These are phyloP conservation scores for Muntiacus muntjak DNA, from an alignment of 2,113 vertebrate species.

Conservation along the genomic window DNA sequence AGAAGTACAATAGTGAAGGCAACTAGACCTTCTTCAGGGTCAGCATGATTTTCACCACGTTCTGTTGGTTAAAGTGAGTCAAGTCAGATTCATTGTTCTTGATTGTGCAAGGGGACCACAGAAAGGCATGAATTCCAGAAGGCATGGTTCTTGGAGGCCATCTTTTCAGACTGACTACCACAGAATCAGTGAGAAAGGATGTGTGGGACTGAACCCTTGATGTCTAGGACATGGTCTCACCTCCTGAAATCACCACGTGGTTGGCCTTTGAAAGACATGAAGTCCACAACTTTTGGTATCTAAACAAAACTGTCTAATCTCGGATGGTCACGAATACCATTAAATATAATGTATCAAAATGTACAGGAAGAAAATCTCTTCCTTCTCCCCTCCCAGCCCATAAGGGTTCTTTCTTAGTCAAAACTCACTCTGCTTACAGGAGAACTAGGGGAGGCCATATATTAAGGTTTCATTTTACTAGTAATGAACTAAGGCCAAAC, in stretches of 20 bases:
- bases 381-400: background rate
- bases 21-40: background rate
- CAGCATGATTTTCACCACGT: background rate
- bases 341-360: background rate
- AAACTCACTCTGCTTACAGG: background rate
- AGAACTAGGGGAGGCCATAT: background rate
- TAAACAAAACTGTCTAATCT: background rate
- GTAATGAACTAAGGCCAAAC: background rate
- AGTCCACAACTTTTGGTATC: background rate
- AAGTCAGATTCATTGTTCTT: background rate
- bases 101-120: background rate
- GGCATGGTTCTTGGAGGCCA: background rate
- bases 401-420: constrained; percentile 4
- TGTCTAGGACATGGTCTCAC: background rate
- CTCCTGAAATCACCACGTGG: background rate
- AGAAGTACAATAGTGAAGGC: background rate
- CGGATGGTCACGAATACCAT: background rate
- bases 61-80: background rate
- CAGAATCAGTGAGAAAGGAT: background rate
- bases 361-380: background rate
- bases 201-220: background rate
- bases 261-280: background rate
- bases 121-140: background rate
- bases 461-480: background rate
- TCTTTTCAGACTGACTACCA: background rate